Evolutionary conservation across 2,113 vertebrate genomes (phyloP), one percentile per base, ranked within the genome.

Genomic region (Eublepharis macularius): DNA sequence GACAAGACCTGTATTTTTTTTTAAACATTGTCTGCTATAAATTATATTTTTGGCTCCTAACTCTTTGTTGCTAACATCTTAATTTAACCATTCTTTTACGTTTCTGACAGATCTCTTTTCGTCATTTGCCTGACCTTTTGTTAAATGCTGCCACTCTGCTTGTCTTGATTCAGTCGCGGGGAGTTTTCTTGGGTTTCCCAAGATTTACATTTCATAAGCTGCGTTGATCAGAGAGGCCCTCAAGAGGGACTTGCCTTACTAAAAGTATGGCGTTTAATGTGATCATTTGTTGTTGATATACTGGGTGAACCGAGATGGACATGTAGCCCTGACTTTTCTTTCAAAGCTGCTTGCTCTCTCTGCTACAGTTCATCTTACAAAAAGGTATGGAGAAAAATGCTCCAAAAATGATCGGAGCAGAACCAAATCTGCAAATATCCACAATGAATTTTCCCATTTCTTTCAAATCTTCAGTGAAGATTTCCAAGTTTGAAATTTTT

Each of bases 11-110:
- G 26, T 57, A 29, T 82, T 57, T 85, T 26, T 14, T 79, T 77
- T 60, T 60, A 26, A 72, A 72, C 34, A 39, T 70, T 77, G 65
- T 47, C 45, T 57, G 47, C 29, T 41, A 84, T 84, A 78, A 84
- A 77, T 84, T 57, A 78, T 34, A 69, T 32, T 78, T 66, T 79
- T 70, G 66, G 66, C 76, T 85, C 49, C 69, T 60, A n/a, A 41
- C 43, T 74, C 51, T 43, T 26, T 73, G 34, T 49, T 41, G 32
- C 34, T 32, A 82, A 57, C 68, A 43, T 57, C 39, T 69, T 74
- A 39, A 43, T 74, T 63, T 60, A 57, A 73, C 49, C 10, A 34
- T 82, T 21, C 47, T 24, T 60, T 60, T 16, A 43, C n/a, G 12
- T 74, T 74, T n/a, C 51, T 74, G 36, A 60, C 17, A 43, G 8